A percentile compares a stretch with the other conserved stretches of the same genome.
Evolutionary conservation across 2,888 invertebrate genomes (phyloP).

Genomic region (Hypsopygia costalis): DNA sequence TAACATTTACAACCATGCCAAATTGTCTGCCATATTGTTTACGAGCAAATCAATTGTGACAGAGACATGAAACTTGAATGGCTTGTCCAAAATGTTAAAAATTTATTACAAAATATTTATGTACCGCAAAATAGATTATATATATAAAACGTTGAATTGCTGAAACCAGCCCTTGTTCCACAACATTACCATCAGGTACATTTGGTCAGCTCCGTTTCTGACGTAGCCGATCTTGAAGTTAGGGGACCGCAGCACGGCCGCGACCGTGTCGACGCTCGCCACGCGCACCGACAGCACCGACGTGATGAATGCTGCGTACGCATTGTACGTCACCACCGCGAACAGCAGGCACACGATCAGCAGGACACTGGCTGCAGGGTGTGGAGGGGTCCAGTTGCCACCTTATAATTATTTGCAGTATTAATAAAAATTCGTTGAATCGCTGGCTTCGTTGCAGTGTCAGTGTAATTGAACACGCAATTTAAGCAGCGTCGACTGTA

Average conservation of each 20-base stretch:
- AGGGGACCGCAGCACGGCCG: constrained; percentile 78
- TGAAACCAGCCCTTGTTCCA: too few species aligned
- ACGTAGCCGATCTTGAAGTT: constrained; percentile 82
- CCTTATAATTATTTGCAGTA: constrained; percentile 51
- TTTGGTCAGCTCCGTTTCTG: constrained; percentile 80
- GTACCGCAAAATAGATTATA: too few species aligned
- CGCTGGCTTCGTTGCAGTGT: too few species aligned
- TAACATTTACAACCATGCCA: too few species aligned
- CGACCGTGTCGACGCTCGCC: constrained; percentile 77
- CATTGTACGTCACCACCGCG: constrained; percentile 82
- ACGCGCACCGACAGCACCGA: constrained; percentile 83
- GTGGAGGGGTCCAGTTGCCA: constrained; percentile 79
- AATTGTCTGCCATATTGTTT: too few species aligned
- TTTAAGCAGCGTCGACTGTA: too few species aligned
- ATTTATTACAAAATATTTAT: too few species aligned
- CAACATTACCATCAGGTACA: constrained; percentile 82
- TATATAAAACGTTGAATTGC: too few species aligned
- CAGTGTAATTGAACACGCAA: too few species aligned
- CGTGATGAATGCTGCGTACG: constrained; percentile 84
- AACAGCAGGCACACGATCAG: constrained; percentile 80
- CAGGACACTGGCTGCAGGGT: constrained; percentile 78
- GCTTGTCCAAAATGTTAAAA: too few species aligned
- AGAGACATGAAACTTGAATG: too few species aligned
- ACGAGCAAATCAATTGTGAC: too few species aligned
- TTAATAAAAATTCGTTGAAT: background rate